A percentile compares a stretch with the other conserved stretches of the same genome.
Conservation (phyloP, 1,140 invertebrate genomes). For the Samia ricini region DNA sequence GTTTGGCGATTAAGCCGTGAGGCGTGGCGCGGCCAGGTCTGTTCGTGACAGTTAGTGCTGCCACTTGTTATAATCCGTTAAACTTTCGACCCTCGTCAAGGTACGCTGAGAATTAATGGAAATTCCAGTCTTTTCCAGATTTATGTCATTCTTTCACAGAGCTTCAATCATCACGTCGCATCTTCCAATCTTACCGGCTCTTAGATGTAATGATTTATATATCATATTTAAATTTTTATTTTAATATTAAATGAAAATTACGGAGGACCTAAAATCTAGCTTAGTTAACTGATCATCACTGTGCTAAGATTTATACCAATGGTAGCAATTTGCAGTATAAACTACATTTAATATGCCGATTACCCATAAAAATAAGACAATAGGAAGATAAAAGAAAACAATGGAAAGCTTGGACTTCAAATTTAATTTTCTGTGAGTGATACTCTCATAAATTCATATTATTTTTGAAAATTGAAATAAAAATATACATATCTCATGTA, state of each 20-base stretch:
- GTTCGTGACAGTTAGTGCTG: conserved; percentile 71
- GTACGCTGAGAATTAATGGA: conserved; percentile 64
- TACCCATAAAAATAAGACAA: too few relatives aligned
- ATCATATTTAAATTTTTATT: neutral
- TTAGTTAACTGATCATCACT: too few relatives aligned
- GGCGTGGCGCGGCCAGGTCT: conserved; percentile 68
- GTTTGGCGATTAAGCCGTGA: conserved; percentile 73
- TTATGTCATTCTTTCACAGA: conserved; percentile 42
- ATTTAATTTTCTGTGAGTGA: too few relatives aligned
- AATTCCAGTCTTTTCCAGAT: conserved; percentile 48
- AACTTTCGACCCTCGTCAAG: conserved; percentile 74
- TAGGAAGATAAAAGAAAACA: too few relatives aligned
- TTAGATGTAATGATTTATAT: neutral
- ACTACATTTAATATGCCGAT: too few relatives aligned
- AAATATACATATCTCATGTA: conserved; percentile 17
- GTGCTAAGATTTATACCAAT: too few relatives aligned
- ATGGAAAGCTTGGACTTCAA: too few relatives aligned
- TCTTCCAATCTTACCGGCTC: neutral
- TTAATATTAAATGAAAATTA: too few relatives aligned
- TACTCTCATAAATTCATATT: too few relatives aligned
- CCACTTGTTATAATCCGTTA: conserved; percentile 74
- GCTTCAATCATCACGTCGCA: neutral
- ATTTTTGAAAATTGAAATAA: too few relatives aligned
- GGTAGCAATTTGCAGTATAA: too few relatives aligned
- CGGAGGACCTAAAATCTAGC: too few relatives aligned